Conservation (phyloP, 2,797 vertebrate species). For the Chaetodon trifasciatus region DNA sequence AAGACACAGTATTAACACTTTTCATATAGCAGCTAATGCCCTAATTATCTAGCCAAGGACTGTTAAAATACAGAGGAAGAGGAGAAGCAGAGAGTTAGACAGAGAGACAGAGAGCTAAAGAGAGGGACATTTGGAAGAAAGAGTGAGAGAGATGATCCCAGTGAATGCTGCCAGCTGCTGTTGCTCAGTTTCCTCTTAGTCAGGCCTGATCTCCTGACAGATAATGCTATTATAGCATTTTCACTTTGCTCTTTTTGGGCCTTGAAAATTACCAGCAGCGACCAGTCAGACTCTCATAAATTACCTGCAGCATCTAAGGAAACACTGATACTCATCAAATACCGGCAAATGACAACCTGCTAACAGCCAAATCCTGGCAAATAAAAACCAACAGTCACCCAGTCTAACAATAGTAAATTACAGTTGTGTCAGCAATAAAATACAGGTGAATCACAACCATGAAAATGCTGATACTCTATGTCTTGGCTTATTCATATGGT, state of each 20-base stretch:
- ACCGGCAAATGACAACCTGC: conserved; percentile 57
- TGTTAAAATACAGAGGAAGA: conserved; percentile 54
- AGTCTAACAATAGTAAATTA: conserved; percentile 59
- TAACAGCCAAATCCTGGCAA: conserved; percentile 72
- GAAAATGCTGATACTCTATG: conserved; percentile 71
- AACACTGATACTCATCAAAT: conserved; percentile 59
- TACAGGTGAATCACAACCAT: conserved; percentile 32
- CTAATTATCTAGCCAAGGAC: conserved; percentile 70
- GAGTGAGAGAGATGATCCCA: conserved; percentile 39
- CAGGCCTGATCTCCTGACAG: conserved; percentile 67
- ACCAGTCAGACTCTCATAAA: conserved; percentile 54
- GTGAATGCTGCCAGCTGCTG: conserved; percentile 56
- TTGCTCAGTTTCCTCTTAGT: conserved; percentile 55
- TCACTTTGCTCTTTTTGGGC: conserved; percentile 55
- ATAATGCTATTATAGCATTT: conserved; percentile 68
- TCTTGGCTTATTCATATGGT: conserved; percentile 9
- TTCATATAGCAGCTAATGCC: conserved; percentile 63
- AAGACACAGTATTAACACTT: conserved; percentile 63
- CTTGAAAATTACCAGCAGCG: conserved; percentile 57
- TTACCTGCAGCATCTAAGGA: conserved; percentile 54
- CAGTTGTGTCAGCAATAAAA: conserved; percentile 42
- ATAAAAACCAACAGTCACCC: conserved; percentile 59
- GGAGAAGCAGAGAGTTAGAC: conserved; percentile 26
- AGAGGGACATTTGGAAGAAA: conserved; percentile 35
- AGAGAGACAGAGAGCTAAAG: conserved; percentile 29